These are phyloP conservation scores for Brachypterus glaber DNA, from an alignment of 2,888 invertebrate genomes.

Conservation along the genomic window DNA sequence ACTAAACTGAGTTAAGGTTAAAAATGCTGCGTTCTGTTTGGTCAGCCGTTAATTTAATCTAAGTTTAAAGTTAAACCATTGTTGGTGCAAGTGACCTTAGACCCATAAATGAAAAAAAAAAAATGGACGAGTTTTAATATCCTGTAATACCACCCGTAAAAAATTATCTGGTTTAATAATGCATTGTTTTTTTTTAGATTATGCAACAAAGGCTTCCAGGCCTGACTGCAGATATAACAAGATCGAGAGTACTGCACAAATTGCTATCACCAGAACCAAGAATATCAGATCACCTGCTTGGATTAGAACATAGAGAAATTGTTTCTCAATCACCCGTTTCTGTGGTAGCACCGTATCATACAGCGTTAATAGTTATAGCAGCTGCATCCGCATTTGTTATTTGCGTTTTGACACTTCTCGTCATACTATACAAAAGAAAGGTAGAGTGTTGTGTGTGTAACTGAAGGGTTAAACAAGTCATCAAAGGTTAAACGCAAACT, in stretches of 20 bases:
- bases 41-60: no score
- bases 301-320: constrained; percentile 57
- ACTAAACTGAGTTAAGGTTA: no score
- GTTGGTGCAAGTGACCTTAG: no score
- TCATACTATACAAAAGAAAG: constrained; percentile 63
- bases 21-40: no score
- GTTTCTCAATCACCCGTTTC: constrained; percentile 58
- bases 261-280: constrained; percentile 34
- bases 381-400: constrained; percentile 73
- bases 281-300: constrained; percentile 35
- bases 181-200: constrained; percentile 33
- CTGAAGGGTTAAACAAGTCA: no score
- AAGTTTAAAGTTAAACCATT: no score
- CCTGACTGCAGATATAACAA: constrained; percentile 53
- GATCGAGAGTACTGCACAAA: constrained; percentile 53
- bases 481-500: no score
- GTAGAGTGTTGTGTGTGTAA: no score
- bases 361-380: constrained; percentile 66
- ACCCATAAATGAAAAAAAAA: no score
- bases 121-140: no score
- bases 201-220: constrained; percentile 44
- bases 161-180: neutral
- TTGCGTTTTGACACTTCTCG: constrained; percentile 62
- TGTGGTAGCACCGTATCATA: constrained; percentile 63
- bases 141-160: no score